Evolutionary conservation across 1,140 invertebrate species (phyloP), one percentile per base, ranked within the genome.

Genomic region (Rhopalosiphum padi): DNA sequence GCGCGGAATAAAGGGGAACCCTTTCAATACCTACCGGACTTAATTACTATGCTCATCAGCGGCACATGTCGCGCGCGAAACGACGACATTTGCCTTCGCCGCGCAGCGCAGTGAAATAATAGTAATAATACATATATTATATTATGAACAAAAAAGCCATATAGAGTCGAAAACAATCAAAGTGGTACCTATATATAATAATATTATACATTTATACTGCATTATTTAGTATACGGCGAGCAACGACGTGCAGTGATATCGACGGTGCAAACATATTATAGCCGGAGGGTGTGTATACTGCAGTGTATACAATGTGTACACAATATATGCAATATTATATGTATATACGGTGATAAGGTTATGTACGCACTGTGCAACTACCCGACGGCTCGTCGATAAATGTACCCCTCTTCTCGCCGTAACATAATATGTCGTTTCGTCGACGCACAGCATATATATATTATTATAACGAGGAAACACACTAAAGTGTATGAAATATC

Each of bases 21-120:
- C 91, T 93, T 93, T 93, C 82, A 85, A 85, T 85, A 93, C 91
- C 82, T 93, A 53, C 89, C 82, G 77, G 91, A 93, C 91, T 93
- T 93, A 93, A 93, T 93, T 93, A 93, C 91, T 93, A 9, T 83
- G 91, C 91, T 93, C 91, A 86, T 93, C 91, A 93, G 91, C 82
- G 91, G 82, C 77, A 93, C 91, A 93, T 85, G 91, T 93, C 48
- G 55, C 89, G 41, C 23, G 9, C 46, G n/a, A 86, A 43, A 86
- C 87, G 87, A 22, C n/a, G 43, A 88, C 48, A 51, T 51, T 30
- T n/a, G 15, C n/a, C 46, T 87, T n/a, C 46, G 41, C 43, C 30
- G 30, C 46, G 7, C 85, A 30, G 30, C 15, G 22, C 85, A 85
- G 83, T 85, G 22, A 41, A 85, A 85, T 85, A 85, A 35, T 77